Base-by-base conservation (phyloP, 2,888 invertebrate species). In the Caenorhabditis panamensis region DNA sequence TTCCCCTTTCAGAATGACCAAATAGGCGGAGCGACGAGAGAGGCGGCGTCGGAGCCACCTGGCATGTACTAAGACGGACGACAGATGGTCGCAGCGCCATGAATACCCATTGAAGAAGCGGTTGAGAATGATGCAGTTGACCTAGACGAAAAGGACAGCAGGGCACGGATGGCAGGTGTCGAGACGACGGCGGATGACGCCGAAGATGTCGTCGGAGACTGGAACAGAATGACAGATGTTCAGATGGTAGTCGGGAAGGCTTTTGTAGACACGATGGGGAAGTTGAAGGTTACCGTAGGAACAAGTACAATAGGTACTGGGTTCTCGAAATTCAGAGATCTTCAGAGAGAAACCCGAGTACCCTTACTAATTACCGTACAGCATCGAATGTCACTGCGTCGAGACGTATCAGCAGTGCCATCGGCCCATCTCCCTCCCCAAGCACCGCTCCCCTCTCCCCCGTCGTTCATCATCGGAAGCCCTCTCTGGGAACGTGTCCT, bases 131-230 rank as follows among this genome's bases (percentile, higher is more conserved):
- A 59, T 41, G 8, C 28, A 44, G 18, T 22, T 66, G 73, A 64
- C 73, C 73, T 66, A 73, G 73, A 73, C 58, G 72, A 28, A 26
- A 26, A 54, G 11, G 58, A 59, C 36, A 20, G 59, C 64, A 58
- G 58, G 73, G 73, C 59, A 73, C 73, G 49, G 64, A 64, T 58
- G 73, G 73, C 73, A 73, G 73, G 66, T 73, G 73, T 63, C 66
- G 53, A 22, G 28, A n/a, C 13, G 49, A 24, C 13, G 28, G n/a
- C n/a, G n/a, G n/a, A n/a, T n/a, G 6, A 16, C 8, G 13, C 9
- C 31, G 31, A 31, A 31, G 31, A n/a, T 31, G 31, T 31, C n/a
- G 24, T 22, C 26, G 28, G 59, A 26, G 26, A 51, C 51, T 59
- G 47, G 44, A 71, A 71, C 61, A 28, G 16, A 53, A 18, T 36